These are phyloP conservation scores for Magallana angulata DNA, from an alignment of 1,140 invertebrate species.

Conservation along the genomic window DNA sequence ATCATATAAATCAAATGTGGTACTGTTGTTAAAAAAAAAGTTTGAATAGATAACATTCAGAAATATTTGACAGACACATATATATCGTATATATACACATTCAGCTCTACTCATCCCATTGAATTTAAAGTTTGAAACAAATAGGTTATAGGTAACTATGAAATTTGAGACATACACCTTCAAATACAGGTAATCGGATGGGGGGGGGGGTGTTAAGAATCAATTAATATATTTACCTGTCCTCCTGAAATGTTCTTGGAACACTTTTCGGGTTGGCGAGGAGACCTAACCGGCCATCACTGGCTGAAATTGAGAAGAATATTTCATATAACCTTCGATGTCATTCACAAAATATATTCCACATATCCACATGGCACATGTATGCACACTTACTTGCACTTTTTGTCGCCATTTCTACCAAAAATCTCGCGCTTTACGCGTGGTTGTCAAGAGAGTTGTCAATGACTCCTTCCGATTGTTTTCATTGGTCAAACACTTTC, in stretches of 20 bases:
- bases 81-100: no score
- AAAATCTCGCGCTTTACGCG: constrained; percentile 39
- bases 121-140: no score
- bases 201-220: no score
- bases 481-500: constrained; percentile 51
- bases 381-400: constrained; percentile 37
- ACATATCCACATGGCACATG: neutral
- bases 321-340: neutral
- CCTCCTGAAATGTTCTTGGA: constrained; percentile 39
- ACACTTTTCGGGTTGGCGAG: constrained; percentile 47
- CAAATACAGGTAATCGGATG: no score
- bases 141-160: no score
- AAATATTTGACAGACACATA: no score
- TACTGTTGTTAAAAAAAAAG: no score
- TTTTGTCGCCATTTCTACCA: constrained; percentile 42
- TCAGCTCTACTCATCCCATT: no score
- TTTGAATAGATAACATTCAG: no score
- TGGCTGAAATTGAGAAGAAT: constrained; percentile 9
- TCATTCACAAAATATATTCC: neutral
- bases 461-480: constrained; percentile 56
- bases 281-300: constrained; percentile 38
- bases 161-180: no score
- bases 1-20: no score
- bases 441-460: constrained; percentile 49
- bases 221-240: constrained; percentile 23